Percentiles rank a stretch among this genome's conserved stretches.
Conservation (phyloP, 1,140 invertebrate genomes). For the Leptinotarsa defecta region DNA sequence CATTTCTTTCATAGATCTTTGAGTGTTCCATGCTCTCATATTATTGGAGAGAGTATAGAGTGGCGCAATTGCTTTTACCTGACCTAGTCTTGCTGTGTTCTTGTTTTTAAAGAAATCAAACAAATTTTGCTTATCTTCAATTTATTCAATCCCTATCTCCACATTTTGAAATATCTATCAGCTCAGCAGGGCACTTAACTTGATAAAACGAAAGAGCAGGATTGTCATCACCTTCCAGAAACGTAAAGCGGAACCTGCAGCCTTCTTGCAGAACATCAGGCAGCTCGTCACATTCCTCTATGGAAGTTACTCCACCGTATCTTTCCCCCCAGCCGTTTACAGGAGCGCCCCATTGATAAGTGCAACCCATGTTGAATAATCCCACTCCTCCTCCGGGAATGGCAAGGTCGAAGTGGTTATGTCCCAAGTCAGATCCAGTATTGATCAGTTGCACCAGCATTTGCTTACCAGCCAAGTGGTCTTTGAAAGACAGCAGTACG, state of each 20-base stretch:
- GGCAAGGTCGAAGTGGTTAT: slow-evolving; percentile 29
- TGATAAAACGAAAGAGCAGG: slow-evolving; percentile 34
- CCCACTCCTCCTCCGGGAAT: slow-evolving; percentile 37
- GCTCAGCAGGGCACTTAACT: slow-evolving; percentile 30
- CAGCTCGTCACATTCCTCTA: slow-evolving; percentile 29
- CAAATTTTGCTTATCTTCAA: not conserved
- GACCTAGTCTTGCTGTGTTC: too few relatives aligned
- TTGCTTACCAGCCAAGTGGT: slow-evolving; percentile 25
- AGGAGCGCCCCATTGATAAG: slow-evolving; percentile 30
- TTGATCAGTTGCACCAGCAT: slow-evolving; percentile 30
- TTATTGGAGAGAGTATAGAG: too few relatives aligned
- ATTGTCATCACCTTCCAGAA: slow-evolving; percentile 31
- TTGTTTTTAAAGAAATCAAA: too few relatives aligned
- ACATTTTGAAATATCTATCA: slow-evolving; percentile 24
- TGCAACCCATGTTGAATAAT: slow-evolving; percentile 26
- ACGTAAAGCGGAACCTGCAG: slow-evolving; percentile 34
- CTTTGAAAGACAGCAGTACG: slow-evolving; percentile 30
- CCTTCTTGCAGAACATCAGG: slow-evolving; percentile 32
- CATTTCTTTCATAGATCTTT: too few relatives aligned
- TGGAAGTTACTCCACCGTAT: slow-evolving; percentile 34
- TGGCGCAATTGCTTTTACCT: too few relatives aligned
- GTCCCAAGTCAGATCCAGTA: slow-evolving; percentile 20
- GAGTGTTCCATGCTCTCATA: too few relatives aligned
- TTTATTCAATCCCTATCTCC: not conserved
- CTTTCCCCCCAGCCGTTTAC: slow-evolving; percentile 30